These are phyloP conservation scores for Triplophysa tibetana DNA, from an alignment of 2,113 vertebrate species.

Conservation along the genomic window DNA sequence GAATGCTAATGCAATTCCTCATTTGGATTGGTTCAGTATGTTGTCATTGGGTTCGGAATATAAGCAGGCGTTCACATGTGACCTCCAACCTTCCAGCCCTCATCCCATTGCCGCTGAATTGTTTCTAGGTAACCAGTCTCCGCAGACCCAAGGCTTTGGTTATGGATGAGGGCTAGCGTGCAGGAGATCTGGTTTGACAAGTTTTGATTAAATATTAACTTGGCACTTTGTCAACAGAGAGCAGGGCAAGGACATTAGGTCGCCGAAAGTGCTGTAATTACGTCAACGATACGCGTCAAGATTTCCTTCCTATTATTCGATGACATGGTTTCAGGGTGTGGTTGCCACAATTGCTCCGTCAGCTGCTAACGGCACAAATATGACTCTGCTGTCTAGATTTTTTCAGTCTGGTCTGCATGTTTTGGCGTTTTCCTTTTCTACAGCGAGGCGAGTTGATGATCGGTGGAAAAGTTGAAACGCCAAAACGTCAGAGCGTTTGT, in stretches of 20 bases:
- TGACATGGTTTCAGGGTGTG: conserved; percentile 41
- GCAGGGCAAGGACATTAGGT: conserved; percentile 24
- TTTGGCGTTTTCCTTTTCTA: conserved; percentile 2
- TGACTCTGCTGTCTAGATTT: neutral
- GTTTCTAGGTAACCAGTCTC: conserved; percentile 8
- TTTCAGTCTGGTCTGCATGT: neutral
- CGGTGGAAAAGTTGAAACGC: neutral
- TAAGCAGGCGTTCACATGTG: neutral
- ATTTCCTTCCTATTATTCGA: conserved; percentile 15
- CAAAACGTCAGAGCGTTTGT: neutral
- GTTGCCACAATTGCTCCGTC: neutral
- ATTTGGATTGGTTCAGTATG: neutral
- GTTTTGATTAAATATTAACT: conserved; percentile 58
- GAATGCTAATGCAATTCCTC: neutral
- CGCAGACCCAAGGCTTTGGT: neutral
- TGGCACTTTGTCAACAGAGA: conserved; percentile 40
- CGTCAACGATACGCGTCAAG: conserved; percentile 37
- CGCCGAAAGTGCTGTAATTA: conserved; percentile 25
- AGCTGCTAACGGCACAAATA: neutral
- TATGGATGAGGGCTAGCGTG: conserved; percentile 25
- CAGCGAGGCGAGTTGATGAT: neutral
- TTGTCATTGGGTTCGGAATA: neutral
- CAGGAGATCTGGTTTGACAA: conserved; percentile 49
- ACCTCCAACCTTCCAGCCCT: neutral
- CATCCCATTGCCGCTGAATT: conserved; percentile 7